A percentile compares a stretch with the other conserved stretches of the same genome.
Conservation (phyloP, 2,797 vertebrate species). For the Microctenopoma stevenorrisi region DNA sequence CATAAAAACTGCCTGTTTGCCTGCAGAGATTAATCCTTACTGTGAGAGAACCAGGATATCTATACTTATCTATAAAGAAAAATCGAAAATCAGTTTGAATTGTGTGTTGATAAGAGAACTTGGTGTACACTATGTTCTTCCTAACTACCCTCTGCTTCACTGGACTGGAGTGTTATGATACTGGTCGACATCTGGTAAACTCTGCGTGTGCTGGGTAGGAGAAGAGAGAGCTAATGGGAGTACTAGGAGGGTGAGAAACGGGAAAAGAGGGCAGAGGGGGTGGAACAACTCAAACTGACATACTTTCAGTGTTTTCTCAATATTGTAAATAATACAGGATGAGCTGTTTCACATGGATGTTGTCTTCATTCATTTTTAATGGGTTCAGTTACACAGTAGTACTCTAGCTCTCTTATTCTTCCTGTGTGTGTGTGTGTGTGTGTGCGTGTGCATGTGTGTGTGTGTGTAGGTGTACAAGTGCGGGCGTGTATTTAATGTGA, state of each 20-base stretch:
- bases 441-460: neutral
- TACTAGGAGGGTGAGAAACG: neutral
- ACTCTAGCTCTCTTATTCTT: constrained; percentile 18
- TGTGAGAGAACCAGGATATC: neutral
- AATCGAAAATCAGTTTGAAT: constrained; percentile 4
- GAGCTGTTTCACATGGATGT: constrained; percentile 58
- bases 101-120: constrained; percentile 18
- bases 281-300: constrained; percentile 57
- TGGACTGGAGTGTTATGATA: constrained; percentile 24
- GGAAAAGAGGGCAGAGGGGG: constrained; percentile 33
- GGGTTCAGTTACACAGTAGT: constrained; percentile 56
- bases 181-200: constrained; percentile 44
- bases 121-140: constrained; percentile 5
- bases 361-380: constrained; percentile 77
- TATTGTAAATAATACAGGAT: constrained; percentile 70
- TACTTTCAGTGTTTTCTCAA: constrained; percentile 52
- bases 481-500: constrained; percentile 31
- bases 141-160: constrained; percentile 11
- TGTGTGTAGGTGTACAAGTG: constrained; percentile 13
- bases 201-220: neutral
- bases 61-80: neutral
- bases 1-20: neutral
- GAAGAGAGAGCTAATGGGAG: neutral
- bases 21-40: constrained; percentile 6
- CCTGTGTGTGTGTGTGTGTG: neutral